Evolutionary conservation across 2,888 invertebrate genomes (phyloP).

Genomic region (Tortrix viridana): DNA sequence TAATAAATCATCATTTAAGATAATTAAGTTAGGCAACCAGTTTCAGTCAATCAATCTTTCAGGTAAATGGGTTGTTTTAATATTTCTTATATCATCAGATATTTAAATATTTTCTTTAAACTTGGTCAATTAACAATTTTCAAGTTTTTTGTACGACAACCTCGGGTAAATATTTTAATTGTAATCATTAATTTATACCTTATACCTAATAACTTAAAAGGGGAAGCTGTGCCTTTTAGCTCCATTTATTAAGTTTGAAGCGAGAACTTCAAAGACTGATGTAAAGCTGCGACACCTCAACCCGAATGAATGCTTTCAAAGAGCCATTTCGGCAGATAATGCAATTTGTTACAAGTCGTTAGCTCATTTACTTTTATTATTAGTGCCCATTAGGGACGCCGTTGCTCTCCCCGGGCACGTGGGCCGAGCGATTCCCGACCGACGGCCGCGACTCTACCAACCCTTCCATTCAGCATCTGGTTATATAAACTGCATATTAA

Average conservation of each 20-base stretch:
- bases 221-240: neutral
- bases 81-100: too few relatives aligned
- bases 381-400: conserved; percentile 64
- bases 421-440: conserved; percentile 51
- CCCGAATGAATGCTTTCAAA: conserved; percentile 63
- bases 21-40: conserved; percentile 19
- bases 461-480: conserved; percentile 59
- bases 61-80: conserved; percentile 6
- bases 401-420: conserved; percentile 55
- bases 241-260: conserved; percentile 28
- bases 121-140: too few relatives aligned
- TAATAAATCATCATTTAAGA: conserved; percentile 30
- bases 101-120: too few relatives aligned
- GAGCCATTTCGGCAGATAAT: conserved; percentile 68
- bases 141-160: too few relatives aligned
- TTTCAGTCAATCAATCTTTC: conserved; percentile 25
- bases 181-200: too few relatives aligned
- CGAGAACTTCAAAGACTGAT: conserved; percentile 26
- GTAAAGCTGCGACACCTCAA: conserved; percentile 43
- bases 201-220: conserved; percentile 8
- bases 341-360: conserved; percentile 74
- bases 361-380: conserved; percentile 72
- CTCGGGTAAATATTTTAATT: too few relatives aligned
- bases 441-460: conserved; percentile 45
- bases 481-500: conserved; percentile 68